Base-by-base conservation (phyloP, 1,140 invertebrate genomes). In the Periplaneta americana region DNA sequence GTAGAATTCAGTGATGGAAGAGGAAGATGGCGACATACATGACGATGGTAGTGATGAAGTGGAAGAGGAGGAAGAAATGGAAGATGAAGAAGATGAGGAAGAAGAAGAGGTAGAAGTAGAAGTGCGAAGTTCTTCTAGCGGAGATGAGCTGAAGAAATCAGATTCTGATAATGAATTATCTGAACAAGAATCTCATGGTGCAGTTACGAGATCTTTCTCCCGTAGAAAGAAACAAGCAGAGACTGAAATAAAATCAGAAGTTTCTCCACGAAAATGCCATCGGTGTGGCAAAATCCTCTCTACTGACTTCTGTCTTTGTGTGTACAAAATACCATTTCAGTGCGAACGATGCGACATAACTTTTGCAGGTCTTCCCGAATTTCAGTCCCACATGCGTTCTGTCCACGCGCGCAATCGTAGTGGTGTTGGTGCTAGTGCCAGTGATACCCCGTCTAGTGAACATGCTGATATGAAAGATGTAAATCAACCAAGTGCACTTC, bases 321-420 rank as follows among this genome's bases (percentile, higher is more conserved):
- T 80, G 0, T 80, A 34, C 57, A 80, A 80, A 80, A 80, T 80
- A 22, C 79, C 79, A 39, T 80, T 80, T 34, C 32, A 34, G 31
- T 80, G 79, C 66, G 57, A 80, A 37, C 35, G 48, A 8, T 80
- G 79, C 31, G 15, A 31, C 17, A 17, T 31, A 39, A 34, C 34
- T 33, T 48, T 80, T 74, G 39, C 39, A 66, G 34, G 48, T 34
- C 79, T 80, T 35, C 32, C 79, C n/a, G 37, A 80, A 17, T 80
- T 34, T n/a, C 28, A 74, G 48, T n/a, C 39, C 31, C 79, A 80
- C 34, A 33, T 80, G 32, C 31, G 32, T 8, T 37, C 35, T 15
- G 48, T 31, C 28, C 79, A 80, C 66, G 31, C 79, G 8, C 22
- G 32, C 31, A 35, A 22, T 74, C 35, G 34, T 39, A 15, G 0